These are phyloP conservation scores for Lycopodina hypogea DNA, from an alignment of 37 sponge, comb jelly and placozoan genomes.

Conservation along the genomic window DNA sequence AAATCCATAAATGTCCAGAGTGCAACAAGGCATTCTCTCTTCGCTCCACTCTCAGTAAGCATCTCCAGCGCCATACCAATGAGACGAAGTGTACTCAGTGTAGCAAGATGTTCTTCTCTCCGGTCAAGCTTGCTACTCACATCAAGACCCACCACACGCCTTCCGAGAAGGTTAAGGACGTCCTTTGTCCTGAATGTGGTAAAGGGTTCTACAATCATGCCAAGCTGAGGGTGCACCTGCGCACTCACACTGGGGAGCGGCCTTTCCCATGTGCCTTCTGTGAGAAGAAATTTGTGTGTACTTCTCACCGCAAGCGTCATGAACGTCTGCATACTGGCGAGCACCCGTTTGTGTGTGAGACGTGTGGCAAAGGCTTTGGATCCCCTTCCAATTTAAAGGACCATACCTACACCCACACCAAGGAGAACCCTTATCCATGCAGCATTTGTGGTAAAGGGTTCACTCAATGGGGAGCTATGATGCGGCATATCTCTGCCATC, in stretches of 20 bases:
- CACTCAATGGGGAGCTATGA: constrained; percentile 35
- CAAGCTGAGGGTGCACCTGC: constrained; percentile 27
- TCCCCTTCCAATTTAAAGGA: constrained; percentile 26
- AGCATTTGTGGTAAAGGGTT: constrained; percentile 33
- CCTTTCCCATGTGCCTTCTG: constrained; percentile 27
- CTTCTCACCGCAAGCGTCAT: constrained; percentile 21
- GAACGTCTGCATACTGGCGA: constrained; percentile 41
- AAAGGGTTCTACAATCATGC: constrained; percentile 32
- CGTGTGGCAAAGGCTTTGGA: constrained; percentile 36
- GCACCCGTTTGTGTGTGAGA: constrained; percentile 9
- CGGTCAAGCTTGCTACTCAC: constrained; percentile 10
- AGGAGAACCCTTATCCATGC: constrained; percentile 38
- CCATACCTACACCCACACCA: constrained; percentile 28
- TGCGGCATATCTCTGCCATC: constrained; percentile 31
- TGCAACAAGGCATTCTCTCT: constrained; percentile 6
- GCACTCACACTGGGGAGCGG: constrained; percentile 13
- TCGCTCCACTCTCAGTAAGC: not conserved
- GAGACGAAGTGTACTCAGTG: constrained; percentile 24
- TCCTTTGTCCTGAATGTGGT: constrained; percentile 17
- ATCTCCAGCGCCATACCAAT: constrained; percentile 12
- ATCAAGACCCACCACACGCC: constrained; percentile 12
- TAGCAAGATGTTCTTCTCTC: constrained; percentile 27
- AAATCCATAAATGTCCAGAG: constrained; percentile 28
- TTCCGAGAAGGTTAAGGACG: constrained; percentile 13
- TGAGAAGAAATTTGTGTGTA: constrained; percentile 17